phyloP scores from a whole-genome alignment of 1,140 invertebrate species.

The Polypedilum vanderplanki region DNA sequence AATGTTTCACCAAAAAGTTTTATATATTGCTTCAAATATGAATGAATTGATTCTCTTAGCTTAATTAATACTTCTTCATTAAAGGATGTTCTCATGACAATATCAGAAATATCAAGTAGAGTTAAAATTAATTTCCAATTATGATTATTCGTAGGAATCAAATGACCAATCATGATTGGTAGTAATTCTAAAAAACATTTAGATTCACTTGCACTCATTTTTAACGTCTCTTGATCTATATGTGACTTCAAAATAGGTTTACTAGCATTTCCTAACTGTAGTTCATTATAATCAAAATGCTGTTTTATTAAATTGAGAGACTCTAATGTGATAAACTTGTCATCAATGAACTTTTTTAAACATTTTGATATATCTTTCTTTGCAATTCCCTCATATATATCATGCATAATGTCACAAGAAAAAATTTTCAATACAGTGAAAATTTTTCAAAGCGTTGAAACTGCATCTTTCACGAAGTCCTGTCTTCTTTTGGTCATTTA shows the following conservation, averaged over 20 bases:
- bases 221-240: constrained; percentile 32
- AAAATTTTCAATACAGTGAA: constrained; percentile 41
- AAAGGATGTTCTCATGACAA: background rate
- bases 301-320: constrained; percentile 32
- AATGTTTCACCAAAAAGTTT: constrained; percentile 30
- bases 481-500: constrained; percentile 32
- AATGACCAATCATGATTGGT: constrained; percentile 37
- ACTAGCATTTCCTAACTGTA: constrained; percentile 30
- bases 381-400: constrained; percentile 42
- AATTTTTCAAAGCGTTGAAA: constrained; percentile 37
- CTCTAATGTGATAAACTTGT: constrained; percentile 29
- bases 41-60: background rate
- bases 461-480: constrained; percentile 40
- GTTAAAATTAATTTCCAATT: constrained; percentile 33
- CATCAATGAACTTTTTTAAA: constrained; percentile 36
- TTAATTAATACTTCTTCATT: background rate
- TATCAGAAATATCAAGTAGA: constrained; percentile 23
- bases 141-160: constrained; percentile 34
- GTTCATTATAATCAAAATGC: constrained; percentile 36
- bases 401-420: constrained; percentile 43
- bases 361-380: constrained; percentile 39
- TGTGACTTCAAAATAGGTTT: constrained; percentile 33
- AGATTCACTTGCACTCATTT: constrained; percentile 39
- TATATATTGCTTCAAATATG: background rate
- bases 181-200: constrained; percentile 36